These are phyloP conservation scores for Myopa testacea DNA, from an alignment of 2,888 invertebrate species.

Conservation along the genomic window DNA sequence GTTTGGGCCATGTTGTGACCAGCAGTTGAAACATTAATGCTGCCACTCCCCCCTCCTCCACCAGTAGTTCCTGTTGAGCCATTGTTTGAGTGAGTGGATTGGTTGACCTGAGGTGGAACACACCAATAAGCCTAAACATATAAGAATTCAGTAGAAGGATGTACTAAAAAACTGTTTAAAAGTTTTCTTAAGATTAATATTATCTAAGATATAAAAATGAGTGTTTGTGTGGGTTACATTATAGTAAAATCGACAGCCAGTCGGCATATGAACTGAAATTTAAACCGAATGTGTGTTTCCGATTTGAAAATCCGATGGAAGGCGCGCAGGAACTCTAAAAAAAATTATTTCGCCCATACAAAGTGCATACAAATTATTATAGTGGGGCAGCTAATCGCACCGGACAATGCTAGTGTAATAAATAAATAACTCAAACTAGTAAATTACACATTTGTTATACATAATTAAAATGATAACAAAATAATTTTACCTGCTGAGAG, in stretches of 20 bases:
- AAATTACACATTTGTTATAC: not conserved
- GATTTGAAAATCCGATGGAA: not conserved
- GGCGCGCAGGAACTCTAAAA: not conserved
- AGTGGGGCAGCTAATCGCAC: no score
- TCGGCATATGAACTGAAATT: no score
- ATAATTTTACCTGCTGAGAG: conserved; percentile 50
- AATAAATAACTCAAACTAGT: not conserved
- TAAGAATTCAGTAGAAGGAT: not conserved
- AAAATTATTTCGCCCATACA: no score
- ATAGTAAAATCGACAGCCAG: no score
- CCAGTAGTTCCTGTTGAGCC: conserved; percentile 39
- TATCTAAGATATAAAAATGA: no score
- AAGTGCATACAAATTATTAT: no score
- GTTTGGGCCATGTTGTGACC: not conserved
- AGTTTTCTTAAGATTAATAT: no score
- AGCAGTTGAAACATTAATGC: conserved; percentile 13
- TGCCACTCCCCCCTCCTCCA: conserved; percentile 9
- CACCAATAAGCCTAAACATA: conserved; percentile 49
- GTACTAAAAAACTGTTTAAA: no score
- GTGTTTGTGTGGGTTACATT: no score
- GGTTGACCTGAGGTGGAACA: conserved; percentile 45
- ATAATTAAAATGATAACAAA: not conserved
- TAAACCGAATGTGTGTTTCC: no score
- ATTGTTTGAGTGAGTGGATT: conserved; percentile 43
- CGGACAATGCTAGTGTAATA: no score